A percentile compares a stretch with the other conserved stretches of the same genome.
These are phyloP conservation scores for Rana temporaria DNA, from an alignment of 2,113 vertebrate species.

Conservation along the genomic window DNA sequence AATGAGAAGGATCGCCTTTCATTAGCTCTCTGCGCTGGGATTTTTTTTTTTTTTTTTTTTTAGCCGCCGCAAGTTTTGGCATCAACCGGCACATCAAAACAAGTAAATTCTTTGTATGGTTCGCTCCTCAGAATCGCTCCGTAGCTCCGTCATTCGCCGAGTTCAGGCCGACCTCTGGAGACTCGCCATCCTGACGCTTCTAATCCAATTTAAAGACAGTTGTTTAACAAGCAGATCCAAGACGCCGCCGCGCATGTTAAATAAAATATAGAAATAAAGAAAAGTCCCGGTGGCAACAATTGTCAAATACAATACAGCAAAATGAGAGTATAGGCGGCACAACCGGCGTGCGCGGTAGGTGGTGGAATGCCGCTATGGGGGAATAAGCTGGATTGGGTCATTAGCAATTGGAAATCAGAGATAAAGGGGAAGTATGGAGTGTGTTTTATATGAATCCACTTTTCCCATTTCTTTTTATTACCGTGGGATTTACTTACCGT, in stretches of 20 bases:
- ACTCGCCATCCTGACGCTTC: conserved; percentile 17
- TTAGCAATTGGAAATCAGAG: no score
- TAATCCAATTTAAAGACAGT: conserved; percentile 57
- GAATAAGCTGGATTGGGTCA: no score
- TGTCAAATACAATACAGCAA: conserved; percentile 30
- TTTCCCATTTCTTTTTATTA: no score
- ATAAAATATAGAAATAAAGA: conserved; percentile 6
- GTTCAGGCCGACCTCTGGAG: conserved; percentile 48
- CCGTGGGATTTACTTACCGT: no score
- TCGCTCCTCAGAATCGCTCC: conserved; percentile 40
- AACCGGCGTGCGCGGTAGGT: background rate
- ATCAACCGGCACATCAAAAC: conserved; percentile 64
- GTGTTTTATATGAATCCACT: no score
- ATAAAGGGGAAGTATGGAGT: no score
- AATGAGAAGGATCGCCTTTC: conserved; percentile 64
- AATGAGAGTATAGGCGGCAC: background rate
- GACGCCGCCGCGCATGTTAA: conserved; percentile 55
- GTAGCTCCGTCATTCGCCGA: conserved; percentile 9
- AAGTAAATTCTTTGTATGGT: conserved; percentile 52
- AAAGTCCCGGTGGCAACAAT: conserved; percentile 55
- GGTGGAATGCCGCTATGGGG: background rate
- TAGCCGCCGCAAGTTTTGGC: conserved; percentile 65
- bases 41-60: conserved; percentile 72
- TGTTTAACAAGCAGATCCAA: conserved; percentile 52
- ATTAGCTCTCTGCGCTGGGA: conserved; percentile 68